Conservation (phyloP, 2,888 invertebrate genomes). For the Idaea straminata region DNA sequence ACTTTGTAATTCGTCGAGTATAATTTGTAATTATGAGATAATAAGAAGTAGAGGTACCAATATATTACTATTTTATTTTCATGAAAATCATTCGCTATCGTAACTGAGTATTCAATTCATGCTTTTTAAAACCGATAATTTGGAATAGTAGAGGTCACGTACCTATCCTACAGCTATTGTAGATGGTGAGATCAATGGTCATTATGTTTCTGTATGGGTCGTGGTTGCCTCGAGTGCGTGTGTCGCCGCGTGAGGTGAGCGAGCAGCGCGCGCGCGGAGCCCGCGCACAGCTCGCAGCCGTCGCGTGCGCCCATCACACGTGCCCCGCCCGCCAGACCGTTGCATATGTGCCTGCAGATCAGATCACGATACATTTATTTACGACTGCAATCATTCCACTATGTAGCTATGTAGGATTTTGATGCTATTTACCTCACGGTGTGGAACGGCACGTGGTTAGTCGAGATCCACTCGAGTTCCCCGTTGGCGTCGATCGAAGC, state of each 20-base stretch:
- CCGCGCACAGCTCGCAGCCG: constrained; percentile 75
- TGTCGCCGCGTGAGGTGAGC: constrained; percentile 31
- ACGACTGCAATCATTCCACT: not conserved
- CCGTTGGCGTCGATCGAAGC: constrained; percentile 42
- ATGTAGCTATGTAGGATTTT: not conserved
- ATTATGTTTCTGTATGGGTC: constrained; percentile 43
- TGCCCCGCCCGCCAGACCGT: constrained; percentile 78
- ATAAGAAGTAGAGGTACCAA: too few species aligned
- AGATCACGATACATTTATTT: too few species aligned
- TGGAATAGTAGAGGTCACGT: too few species aligned
- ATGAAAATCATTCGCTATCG: too few species aligned
- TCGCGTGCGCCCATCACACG: constrained; percentile 79
- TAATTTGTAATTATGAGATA: too few species aligned
- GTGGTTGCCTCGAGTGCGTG: constrained; percentile 10
- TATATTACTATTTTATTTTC: too few species aligned
- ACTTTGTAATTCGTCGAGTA: too few species aligned
- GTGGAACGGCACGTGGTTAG: constrained; percentile 60
- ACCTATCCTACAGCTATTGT: too few species aligned
- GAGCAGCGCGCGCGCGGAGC: constrained; percentile 52
- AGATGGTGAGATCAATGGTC: constrained; percentile 15
- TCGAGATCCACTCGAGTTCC: constrained; percentile 56
- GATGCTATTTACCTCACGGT: constrained; percentile 49
- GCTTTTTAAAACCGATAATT: too few species aligned
- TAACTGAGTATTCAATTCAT: too few species aligned
- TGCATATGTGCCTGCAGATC: constrained; percentile 70